Conservation (phyloP, 2,888 invertebrate species). For the Nomada lathburiana region DNA sequence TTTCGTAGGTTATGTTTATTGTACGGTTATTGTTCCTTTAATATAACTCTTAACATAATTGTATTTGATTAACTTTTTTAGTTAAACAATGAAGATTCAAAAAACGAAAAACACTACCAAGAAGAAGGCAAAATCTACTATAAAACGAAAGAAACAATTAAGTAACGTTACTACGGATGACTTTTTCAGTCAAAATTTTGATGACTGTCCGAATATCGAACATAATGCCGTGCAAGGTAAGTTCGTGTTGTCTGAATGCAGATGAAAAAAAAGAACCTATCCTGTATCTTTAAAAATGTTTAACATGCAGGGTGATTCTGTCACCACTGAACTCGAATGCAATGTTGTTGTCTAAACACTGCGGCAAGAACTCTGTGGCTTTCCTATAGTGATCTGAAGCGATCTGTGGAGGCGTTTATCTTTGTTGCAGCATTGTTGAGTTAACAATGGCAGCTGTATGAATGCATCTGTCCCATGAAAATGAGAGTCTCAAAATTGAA, state of each 20-base stretch:
- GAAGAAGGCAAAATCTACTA: slow-evolving; percentile 44
- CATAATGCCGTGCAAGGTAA: slow-evolving; percentile 45
- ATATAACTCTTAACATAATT: not conserved
- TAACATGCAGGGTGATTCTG: not conserved
- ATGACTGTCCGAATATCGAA: slow-evolving; percentile 61
- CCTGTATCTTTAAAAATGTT: not conserved
- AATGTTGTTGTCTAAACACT: too few relatives aligned
- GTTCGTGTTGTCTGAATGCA: not conserved
- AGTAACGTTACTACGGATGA: slow-evolving; percentile 72
- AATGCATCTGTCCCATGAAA: too few relatives aligned
- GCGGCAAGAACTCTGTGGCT: too few relatives aligned
- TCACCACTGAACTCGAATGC: too few relatives aligned
- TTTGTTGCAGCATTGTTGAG: too few relatives aligned
- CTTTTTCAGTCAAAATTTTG: slow-evolving; percentile 76
- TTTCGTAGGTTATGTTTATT: slow-evolving; percentile 32
- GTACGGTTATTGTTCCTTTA: not conserved
- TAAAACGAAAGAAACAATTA: slow-evolving; percentile 65
- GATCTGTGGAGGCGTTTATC: too few relatives aligned
- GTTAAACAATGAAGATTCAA: slow-evolving; percentile 54
- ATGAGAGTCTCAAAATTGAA: too few relatives aligned
- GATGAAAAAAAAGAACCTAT: not conserved
- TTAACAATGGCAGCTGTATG: too few relatives aligned
- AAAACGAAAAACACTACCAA: slow-evolving; percentile 30
- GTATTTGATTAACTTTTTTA: not conserved
- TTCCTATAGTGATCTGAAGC: too few relatives aligned